Conservation (phyloP, 2,113 vertebrate genomes). For the Synodontis membranacea region DNA sequence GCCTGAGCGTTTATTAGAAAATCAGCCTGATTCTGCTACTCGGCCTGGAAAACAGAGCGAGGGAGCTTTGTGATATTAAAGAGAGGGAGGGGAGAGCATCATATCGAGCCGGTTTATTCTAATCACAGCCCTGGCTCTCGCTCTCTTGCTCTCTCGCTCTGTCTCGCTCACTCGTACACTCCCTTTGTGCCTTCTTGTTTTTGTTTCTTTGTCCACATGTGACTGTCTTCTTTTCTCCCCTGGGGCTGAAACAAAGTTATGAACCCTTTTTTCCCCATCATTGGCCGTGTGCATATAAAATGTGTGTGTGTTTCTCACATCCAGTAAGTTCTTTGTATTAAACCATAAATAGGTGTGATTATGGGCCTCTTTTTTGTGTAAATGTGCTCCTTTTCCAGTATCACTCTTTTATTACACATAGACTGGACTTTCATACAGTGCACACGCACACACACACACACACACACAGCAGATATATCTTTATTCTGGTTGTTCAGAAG, state of each 20-base stretch:
- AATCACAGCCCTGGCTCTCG: slow-evolving; percentile 41
- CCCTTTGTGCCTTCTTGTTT: neutral
- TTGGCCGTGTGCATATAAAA: slow-evolving; percentile 5
- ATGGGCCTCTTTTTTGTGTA: slow-evolving; percentile 46
- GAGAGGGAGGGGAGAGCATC: slow-evolving; percentile 15
- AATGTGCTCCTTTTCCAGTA: slow-evolving; percentile 47
- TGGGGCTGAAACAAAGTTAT: slow-evolving; percentile 49
- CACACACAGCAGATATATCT: neutral
- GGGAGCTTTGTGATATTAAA: slow-evolving; percentile 60
- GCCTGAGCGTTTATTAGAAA: slow-evolving; percentile 75
- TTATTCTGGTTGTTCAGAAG: neutral
- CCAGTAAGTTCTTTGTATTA: neutral
- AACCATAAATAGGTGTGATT: slow-evolving; percentile 35
- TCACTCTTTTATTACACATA: slow-evolving; percentile 15
- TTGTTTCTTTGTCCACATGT: slow-evolving; percentile 32
- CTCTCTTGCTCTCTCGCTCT: slow-evolving; percentile 19
- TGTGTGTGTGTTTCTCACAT: slow-evolving; percentile 19
- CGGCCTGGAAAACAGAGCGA: slow-evolving; percentile 18
- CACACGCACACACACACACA: neutral
- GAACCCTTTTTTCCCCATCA: slow-evolving; percentile 24
- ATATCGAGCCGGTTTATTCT: slow-evolving; percentile 55
- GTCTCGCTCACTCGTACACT: neutral
- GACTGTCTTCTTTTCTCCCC: slow-evolving; percentile 34
- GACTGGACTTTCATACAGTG: neutral
- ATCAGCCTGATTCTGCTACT: slow-evolving; percentile 61